Conservation (phyloP, 2,888 invertebrate genomes). For the Bursaphelenchus okinawaensis region DNA sequence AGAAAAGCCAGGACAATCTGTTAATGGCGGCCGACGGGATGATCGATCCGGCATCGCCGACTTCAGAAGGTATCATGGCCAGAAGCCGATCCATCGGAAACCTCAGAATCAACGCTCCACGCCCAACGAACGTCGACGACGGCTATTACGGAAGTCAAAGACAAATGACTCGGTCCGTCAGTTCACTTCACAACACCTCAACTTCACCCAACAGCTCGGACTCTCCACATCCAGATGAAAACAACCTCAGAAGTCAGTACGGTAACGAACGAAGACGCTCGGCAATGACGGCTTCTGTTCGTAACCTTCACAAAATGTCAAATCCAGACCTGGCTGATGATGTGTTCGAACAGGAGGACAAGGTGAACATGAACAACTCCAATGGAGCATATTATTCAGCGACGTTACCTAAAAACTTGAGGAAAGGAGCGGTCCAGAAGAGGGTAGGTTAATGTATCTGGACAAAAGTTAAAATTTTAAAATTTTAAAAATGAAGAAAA, state of each 20-base stretch:
- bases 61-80: constrained; percentile 14
- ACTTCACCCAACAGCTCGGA: background rate
- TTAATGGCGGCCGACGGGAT: constrained; percentile 13
- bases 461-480: too few relatives aligned
- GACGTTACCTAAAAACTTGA: constrained; percentile 29
- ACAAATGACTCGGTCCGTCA: constrained; percentile 33
- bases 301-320: constrained; percentile 14
- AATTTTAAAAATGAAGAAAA: background rate
- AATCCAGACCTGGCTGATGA: constrained; percentile 31
- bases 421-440: constrained; percentile 39
- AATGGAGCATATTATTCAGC: constrained; percentile 21
- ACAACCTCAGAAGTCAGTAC: constrained; percentile 20
- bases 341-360: constrained; percentile 21
- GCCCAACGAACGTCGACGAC: background rate
- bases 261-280: constrained; percentile 14
- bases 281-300: constrained; percentile 15
- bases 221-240: constrained; percentile 22
- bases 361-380: background rate
- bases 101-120: constrained; percentile 15
- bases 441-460: constrained; percentile 20
- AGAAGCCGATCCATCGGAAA: constrained; percentile 36
- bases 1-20: constrained; percentile 37
- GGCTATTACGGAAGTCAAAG: constrained; percentile 17
- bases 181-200: constrained; percentile 23
- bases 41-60: background rate